Percentiles rank a stretch among this genome's conserved stretches.
Evolutionary conservation across 2,113 vertebrate genomes (phyloP).

Genomic region (Illadopsis cleaveri): DNA sequence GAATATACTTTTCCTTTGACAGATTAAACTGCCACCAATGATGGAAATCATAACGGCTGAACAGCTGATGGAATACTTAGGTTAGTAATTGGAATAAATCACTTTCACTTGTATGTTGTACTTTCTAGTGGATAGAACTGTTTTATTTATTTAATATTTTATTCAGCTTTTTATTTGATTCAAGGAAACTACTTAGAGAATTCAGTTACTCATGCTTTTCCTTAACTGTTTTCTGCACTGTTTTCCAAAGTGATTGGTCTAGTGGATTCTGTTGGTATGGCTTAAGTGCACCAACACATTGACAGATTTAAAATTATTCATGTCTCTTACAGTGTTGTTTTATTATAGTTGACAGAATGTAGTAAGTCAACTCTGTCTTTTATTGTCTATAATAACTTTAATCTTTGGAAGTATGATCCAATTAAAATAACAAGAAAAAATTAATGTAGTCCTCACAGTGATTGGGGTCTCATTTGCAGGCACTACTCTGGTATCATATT

Average conservation of each 20-base stretch:
- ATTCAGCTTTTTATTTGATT: neutral
- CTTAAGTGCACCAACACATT: neutral
- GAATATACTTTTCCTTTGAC: constrained; percentile 58
- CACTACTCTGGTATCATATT: neutral
- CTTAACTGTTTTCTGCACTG: neutral
- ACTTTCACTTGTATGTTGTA: neutral
- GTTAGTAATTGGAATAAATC: constrained; percentile 74
- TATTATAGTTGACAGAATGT: neutral
- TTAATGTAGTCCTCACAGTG: neutral
- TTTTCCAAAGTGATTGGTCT: neutral
- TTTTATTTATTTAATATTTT: neutral
- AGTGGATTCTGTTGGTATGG: neutral
- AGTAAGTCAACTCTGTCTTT: neutral
- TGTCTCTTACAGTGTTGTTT: neutral
- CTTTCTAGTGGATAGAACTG: neutral
- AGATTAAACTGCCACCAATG: constrained; percentile 98
- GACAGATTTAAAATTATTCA: neutral
- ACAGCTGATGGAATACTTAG: constrained; percentile 98
- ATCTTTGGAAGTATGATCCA: neutral
- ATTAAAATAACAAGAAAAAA: neutral
- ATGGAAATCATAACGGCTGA: constrained; percentile 99
- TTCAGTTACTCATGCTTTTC: neutral
- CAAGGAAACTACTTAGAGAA: neutral
- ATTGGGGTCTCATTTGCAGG: neutral
- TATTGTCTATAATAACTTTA: neutral